Base-by-base conservation (phyloP, 2,113 vertebrate species). In the Ptychochromis oligacanthus region DNA sequence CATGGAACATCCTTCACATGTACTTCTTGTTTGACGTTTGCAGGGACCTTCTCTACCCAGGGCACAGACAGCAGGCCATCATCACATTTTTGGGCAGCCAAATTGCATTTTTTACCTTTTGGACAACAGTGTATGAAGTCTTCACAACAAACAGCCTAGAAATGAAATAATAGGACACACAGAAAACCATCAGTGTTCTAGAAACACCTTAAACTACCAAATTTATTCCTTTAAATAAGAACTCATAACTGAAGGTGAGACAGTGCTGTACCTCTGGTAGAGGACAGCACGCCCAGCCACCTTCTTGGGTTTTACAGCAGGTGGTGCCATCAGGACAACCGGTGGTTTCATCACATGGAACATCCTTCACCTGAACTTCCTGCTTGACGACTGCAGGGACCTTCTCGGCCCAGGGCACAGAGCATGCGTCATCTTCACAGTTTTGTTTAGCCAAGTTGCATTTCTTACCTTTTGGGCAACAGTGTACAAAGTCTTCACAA, bases 201-300 rank as follows among this genome's bases (percentile, higher is more conserved):
- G 36, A 13, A 22, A 12, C 2, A 40, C 40, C 8, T 28, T 60
- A 28, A 34, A 34, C 31, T 34, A 34, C 31, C 3, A 34, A 4
- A 34, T 34, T 34, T 5, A 34, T 34, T 34, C 31, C 3, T 34
- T 54, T 36, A 15, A n/a, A n/a, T n/a, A 2, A 7, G 5, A 2
- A n/a, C 5, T 13, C 8, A 13, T 46, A 38, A 24, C 5, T 31
- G 38, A n/a, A 26, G 3, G 46, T 4, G 5, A 13, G 7, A 49
- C 11, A 26, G 24, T 22, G 4, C 7, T 11, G 3, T 62, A 82
- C 94, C 87, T 94, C 13, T 14, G n/a, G n/a, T n/a, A n/a, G n/a
- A n/a, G n/a, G n/a, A n/a, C n/a, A n/a, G n/a, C n/a, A n/a, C n/a
- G n/a, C n/a, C n/a, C n/a, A n/a, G n/a, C n/a, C n/a, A n/a, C n/a